Evolutionary conservation across 2,797 vertebrate genomes (phyloP), one percentile per base, ranked within the genome.

Genomic region (Xenentodon cancila): DNA sequence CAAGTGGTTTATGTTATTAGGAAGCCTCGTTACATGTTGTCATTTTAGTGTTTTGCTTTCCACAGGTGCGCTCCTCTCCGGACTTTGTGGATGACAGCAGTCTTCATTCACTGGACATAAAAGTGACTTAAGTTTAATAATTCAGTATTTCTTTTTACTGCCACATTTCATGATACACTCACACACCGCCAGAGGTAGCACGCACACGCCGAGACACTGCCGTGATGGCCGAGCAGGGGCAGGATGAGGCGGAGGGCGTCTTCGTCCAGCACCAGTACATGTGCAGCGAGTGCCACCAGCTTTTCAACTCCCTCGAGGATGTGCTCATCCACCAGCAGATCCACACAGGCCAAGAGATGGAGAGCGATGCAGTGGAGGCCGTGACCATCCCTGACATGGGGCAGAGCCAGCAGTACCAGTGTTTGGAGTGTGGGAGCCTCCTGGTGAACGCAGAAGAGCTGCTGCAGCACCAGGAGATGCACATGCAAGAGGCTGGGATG

Each of bases 191-290:
- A 25, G 25, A 25, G 25, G 5, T 25, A 58, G 53, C 30, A 16
- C 34, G 20, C 27, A 34, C 8, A 44, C 58, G 32, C 59, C 48
- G 42, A 40, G 18, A 34, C 21, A 34, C 47, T 52, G 34, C 9
- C 70, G 76, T 18, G 45, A 94, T 94, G 93, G 92, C 84, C 18
- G 93, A 76, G 3, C 51, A 93, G 45, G 94, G 94, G 64, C 93
- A 94, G 71, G 89, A 90, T 68, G 93, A 91, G 70, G 81, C 89
- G 3, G 93, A 94, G 0, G 89, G 85, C 1, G 59, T 93, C 25
- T 95, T 93, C 53, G 92, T 96, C 64, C 95, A 97, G 69, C 97
- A 98, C 75, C 96, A 96, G 84, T 98, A 95, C 66, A 96, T 97
- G 89, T 97, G 97, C 90, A 97, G 96, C 0, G 96, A 98, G 85